These are phyloP conservation scores for Paracanthobrama guichenoti DNA, from an alignment of 2,113 vertebrate genomes.

Conservation along the genomic window DNA sequence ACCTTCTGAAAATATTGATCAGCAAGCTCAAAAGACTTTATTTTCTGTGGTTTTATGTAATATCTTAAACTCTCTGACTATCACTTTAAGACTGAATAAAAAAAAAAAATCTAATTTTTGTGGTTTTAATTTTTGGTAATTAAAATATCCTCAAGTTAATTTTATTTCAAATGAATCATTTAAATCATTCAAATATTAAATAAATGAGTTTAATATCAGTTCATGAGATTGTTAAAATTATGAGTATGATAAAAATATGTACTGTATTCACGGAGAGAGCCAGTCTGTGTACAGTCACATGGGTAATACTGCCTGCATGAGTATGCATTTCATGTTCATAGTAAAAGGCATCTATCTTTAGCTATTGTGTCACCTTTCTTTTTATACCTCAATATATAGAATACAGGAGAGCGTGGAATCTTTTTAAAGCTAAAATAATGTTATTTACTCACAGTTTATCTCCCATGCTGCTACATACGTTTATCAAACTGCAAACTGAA, in stretches of 20 bases:
- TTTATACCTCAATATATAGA: background rate
- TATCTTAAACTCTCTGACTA: background rate
- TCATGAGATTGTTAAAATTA: too few species aligned
- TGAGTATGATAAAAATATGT: too few species aligned
- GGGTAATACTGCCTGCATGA: background rate
- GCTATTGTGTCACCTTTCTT: constrained; percentile 3
- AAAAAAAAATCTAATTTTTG: background rate
- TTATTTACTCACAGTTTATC: background rate
- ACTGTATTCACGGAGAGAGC: background rate
- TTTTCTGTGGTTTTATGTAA: background rate
- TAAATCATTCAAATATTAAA: background rate
- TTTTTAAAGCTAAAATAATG: constrained; percentile 8
- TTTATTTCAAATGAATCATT: background rate
- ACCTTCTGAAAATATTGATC: constrained; percentile 1
- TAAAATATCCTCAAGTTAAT: background rate
- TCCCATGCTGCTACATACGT: background rate
- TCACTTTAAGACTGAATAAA: background rate
- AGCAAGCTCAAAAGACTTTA: background rate
- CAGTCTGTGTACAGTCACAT: background rate
- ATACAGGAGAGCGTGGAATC: background rate
- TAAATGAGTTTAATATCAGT: background rate
- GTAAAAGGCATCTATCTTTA: constrained; percentile 30
- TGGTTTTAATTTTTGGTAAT: background rate
- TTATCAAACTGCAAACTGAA: background rate
- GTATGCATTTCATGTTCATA: background rate